Conservation (phyloP, 35 echinoderm and acorn worm genomes). For the Stichopus chloronotus region DNA sequence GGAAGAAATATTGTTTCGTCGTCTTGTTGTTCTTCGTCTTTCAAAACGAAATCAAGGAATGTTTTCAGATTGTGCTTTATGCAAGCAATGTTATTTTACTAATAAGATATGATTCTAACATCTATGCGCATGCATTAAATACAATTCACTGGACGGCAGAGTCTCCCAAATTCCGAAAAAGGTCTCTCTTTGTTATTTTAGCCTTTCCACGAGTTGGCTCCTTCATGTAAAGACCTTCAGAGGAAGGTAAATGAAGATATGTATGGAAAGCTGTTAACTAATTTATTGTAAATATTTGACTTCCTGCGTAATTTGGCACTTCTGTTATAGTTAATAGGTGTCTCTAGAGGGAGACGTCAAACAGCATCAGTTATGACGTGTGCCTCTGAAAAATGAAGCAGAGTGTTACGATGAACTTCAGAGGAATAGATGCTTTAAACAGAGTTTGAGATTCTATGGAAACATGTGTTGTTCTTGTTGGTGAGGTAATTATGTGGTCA, state of each 20-base stretch:
- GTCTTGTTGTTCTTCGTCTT: too few species aligned
- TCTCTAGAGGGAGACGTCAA: background rate
- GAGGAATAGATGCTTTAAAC: too few species aligned
- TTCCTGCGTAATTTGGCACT: background rate
- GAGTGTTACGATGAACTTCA: too few species aligned
- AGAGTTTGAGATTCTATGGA: too few species aligned
- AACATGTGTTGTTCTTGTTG: background rate
- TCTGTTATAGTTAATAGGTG: background rate
- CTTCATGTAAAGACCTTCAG: background rate
- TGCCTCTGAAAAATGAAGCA: too few species aligned
- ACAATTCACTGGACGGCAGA: background rate
- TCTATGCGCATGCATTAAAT: background rate
- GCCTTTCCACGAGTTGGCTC: background rate
- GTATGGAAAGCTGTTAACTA: background rate
- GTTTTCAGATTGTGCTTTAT: too few species aligned
- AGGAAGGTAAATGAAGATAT: background rate
- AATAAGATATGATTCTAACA: background rate
- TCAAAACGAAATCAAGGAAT: too few species aligned
- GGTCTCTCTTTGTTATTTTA: background rate
- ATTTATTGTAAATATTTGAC: constrained; percentile 5
- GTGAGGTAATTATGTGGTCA: background rate
- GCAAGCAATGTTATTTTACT: background rate
- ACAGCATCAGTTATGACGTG: too few species aligned
- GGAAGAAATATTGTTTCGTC: too few species aligned
- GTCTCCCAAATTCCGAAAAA: background rate